Evolutionary conservation across 2,113 vertebrate species (phyloP).

Genomic region (Phrynosoma platyrhinos): DNA sequence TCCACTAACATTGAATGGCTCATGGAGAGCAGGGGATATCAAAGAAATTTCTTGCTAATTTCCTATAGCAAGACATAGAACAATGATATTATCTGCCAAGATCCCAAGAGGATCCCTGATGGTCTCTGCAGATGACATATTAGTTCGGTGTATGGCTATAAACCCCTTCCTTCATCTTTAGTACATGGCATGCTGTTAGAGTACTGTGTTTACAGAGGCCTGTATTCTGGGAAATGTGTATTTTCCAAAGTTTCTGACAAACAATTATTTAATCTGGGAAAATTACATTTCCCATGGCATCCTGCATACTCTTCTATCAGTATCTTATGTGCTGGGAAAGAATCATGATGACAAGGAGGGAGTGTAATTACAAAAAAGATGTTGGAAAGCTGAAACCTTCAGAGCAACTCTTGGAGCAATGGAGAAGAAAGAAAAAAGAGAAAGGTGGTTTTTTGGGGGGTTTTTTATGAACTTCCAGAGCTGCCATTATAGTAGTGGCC

Average conservation of each 20-base stretch:
- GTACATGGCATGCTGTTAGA: not conserved
- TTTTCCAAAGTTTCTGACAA: not conserved
- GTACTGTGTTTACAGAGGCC: not conserved
- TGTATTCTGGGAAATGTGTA: not conserved
- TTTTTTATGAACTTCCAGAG: not conserved
- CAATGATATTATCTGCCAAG: too few species aligned
- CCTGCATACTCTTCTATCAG: not conserved
- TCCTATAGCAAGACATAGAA: too few species aligned
- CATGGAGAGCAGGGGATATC: too few species aligned
- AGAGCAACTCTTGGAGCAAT: not conserved
- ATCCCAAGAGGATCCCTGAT: too few species aligned
- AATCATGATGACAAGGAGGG: too few species aligned
- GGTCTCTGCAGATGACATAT: too few species aligned
- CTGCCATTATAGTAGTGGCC: not conserved
- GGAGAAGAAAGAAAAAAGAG: too few species aligned
- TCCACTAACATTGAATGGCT: too few species aligned
- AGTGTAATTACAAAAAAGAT: not conserved
- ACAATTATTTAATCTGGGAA: not conserved
- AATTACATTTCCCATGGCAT: not conserved
- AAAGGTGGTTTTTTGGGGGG: too few species aligned
- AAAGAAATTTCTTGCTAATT: too few species aligned
- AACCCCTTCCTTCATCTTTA: too few species aligned
- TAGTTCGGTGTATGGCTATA: too few species aligned
- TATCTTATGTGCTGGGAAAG: not conserved
- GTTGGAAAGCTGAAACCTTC: not conserved